These are phyloP conservation scores for Hydroisotoma schaefferi DNA, from an alignment of 2,888 invertebrate genomes.

Conservation along the genomic window DNA sequence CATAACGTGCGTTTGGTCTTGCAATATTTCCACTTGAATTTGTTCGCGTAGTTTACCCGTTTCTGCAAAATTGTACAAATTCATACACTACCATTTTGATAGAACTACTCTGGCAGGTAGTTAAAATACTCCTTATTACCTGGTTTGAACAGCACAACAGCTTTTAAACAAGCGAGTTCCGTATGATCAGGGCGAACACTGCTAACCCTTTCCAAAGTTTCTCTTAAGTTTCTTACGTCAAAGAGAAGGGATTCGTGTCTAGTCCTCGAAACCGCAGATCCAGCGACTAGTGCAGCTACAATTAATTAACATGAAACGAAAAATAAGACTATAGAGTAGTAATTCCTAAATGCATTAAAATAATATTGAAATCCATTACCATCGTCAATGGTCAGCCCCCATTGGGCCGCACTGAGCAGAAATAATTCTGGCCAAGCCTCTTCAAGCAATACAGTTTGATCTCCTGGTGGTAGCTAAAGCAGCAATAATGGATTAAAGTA, in stretches of 20 bases:
- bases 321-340: constrained; percentile 2
- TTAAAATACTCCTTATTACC: constrained; percentile 60
- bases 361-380: constrained; percentile 54
- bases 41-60: constrained; percentile 62
- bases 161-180: constrained; percentile 81
- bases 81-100: neutral
- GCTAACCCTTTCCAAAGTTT: constrained; percentile 64
- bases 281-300: constrained; percentile 52
- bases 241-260: constrained; percentile 59
- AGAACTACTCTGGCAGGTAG: neutral
- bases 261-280: constrained; percentile 56
- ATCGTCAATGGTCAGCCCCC: constrained; percentile 70
- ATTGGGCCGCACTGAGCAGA: constrained; percentile 76
- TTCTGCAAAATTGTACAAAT: constrained; percentile 54
- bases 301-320: constrained; percentile 17
- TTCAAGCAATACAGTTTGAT: constrained; percentile 70
- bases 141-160: constrained; percentile 73
- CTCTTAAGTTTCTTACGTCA: constrained; percentile 61
- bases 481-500: constrained; percentile 12
- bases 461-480: constrained; percentile 62
- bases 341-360: constrained; percentile 3
- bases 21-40: constrained; percentile 60
- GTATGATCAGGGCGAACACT: constrained; percentile 70
- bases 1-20: constrained; percentile 76
- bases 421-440: constrained; percentile 81